phyloP scores from a whole-genome alignment of 2,888 invertebrate species.

The Colostygia pectinataria region DNA sequence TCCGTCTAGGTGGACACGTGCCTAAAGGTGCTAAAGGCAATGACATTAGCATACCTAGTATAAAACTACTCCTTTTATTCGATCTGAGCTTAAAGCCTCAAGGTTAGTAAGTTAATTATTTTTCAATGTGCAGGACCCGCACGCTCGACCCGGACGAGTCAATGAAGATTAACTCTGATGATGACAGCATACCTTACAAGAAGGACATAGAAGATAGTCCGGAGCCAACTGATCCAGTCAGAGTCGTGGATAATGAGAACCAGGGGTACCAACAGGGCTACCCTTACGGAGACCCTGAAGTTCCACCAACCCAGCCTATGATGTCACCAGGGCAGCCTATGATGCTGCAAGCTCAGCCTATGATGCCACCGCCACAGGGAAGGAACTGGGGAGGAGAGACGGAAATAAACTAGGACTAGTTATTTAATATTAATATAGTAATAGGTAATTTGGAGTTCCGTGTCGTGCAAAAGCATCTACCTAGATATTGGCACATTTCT shows the following conservation, averaged over 20 bases:
- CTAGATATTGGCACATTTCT: no score
- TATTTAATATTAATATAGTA: no score
- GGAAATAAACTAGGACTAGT: constrained; percentile 60
- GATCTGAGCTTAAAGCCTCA: no score
- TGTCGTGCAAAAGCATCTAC: no score
- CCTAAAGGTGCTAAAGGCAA: no score
- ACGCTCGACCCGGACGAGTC: constrained; percentile 73
- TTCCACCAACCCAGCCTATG: constrained; percentile 28
- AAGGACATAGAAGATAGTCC: constrained; percentile 73
- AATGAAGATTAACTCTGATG: constrained; percentile 70
- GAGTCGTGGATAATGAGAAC: constrained; percentile 48
- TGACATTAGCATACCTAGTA: no score
- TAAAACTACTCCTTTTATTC: no score
- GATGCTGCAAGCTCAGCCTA: constrained; percentile 29
- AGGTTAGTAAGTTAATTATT: background rate
- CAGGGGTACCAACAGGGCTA: constrained; percentile 38
- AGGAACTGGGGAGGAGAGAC: constrained; percentile 70
- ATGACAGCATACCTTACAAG: constrained; percentile 77
- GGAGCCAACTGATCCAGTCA: constrained; percentile 61
- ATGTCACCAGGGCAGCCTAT: constrained; percentile 30
- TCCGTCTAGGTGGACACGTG: no score
- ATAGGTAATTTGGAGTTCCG: no score
- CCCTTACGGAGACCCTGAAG: constrained; percentile 47
- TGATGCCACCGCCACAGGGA: constrained; percentile 36
- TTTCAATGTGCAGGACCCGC: constrained; percentile 47